These are phyloP conservation scores for Antheraea pernyi DNA, from an alignment of 1,140 invertebrate genomes.

Conservation along the genomic window DNA sequence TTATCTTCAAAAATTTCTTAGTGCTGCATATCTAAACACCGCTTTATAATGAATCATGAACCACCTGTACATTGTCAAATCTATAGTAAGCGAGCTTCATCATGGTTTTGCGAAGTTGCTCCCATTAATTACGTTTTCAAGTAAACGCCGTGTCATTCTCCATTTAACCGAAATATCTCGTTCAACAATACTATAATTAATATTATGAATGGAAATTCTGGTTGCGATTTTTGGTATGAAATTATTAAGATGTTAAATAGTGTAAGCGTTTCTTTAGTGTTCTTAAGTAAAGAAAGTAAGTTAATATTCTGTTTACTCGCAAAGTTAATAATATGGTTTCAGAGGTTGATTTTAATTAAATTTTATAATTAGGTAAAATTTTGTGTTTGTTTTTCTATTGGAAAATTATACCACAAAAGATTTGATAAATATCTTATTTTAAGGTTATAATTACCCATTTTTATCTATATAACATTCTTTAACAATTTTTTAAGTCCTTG, in stretches of 20 bases:
- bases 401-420: no score
- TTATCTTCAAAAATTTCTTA: no score
- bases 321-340: no score
- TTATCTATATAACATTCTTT: no score
- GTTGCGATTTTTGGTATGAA: constrained; percentile 17
- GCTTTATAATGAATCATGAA: constrained; percentile 3
- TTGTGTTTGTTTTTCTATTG: no score
- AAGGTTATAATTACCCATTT: no score
- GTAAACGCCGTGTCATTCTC: constrained; percentile 49
- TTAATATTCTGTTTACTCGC: background rate
- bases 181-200: constrained; percentile 12
- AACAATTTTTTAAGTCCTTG: no score
- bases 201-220: constrained; percentile 15
- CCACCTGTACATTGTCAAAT: constrained; percentile 25
- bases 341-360: no score
- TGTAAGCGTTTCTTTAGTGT: constrained; percentile 1
- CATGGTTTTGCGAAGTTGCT: constrained; percentile 14
- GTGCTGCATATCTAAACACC: background rate
- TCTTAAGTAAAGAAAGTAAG: background rate
- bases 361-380: no score
- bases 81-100: constrained; percentile 32
- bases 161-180: constrained; percentile 49
- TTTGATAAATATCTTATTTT: no score
- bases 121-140: constrained; percentile 54
- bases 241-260: constrained; percentile 14